Conservation (phyloP, 2,888 invertebrate species). For the Andrena minutula region DNA sequence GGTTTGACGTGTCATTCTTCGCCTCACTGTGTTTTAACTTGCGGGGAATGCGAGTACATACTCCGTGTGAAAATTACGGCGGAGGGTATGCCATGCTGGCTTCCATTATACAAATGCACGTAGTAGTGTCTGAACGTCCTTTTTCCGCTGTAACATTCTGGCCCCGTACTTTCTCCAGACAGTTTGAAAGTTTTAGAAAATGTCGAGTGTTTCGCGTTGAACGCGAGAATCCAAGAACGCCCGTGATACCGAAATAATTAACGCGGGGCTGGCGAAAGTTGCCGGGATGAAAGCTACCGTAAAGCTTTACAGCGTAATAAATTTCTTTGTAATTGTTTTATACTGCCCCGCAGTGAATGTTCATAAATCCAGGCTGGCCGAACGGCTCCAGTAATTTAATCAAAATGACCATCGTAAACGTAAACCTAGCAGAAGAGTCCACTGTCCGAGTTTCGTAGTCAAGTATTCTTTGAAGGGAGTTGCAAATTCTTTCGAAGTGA, state of each 20-base stretch:
- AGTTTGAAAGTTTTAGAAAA: constrained; percentile 14
- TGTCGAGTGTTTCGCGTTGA: not conserved
- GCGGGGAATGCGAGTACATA: not conserved
- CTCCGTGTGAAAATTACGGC: constrained; percentile 30
- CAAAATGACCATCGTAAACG: constrained; percentile 44
- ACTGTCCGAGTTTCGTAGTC: not conserved
- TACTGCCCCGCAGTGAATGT: constrained; percentile 27
- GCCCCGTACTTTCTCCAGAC: not conserved
- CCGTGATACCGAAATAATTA: constrained; percentile 41
- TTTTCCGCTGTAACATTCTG: not conserved
- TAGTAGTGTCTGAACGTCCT: not conserved
- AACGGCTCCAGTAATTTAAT: constrained; percentile 19
- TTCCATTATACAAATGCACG: constrained; percentile 46
- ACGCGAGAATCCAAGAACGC: constrained; percentile 7
- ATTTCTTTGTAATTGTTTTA: constrained; percentile 57
- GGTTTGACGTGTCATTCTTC: constrained; percentile 43
- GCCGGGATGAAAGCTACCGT: constrained; percentile 24
- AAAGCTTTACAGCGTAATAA: constrained; percentile 47
- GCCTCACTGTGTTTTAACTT: constrained; percentile 14
- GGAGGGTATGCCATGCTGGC: constrained; percentile 17
- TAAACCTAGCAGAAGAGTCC: constrained; percentile 1
- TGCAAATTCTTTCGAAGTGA: constrained; percentile 14
- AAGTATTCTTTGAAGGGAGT: not conserved
- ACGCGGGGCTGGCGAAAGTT: constrained; percentile 23
- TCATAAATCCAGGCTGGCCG: constrained; percentile 39